These are phyloP conservation scores for Macropus fuliginosus DNA, from an alignment of 2,797 vertebrate genomes.

Conservation along the genomic window DNA sequence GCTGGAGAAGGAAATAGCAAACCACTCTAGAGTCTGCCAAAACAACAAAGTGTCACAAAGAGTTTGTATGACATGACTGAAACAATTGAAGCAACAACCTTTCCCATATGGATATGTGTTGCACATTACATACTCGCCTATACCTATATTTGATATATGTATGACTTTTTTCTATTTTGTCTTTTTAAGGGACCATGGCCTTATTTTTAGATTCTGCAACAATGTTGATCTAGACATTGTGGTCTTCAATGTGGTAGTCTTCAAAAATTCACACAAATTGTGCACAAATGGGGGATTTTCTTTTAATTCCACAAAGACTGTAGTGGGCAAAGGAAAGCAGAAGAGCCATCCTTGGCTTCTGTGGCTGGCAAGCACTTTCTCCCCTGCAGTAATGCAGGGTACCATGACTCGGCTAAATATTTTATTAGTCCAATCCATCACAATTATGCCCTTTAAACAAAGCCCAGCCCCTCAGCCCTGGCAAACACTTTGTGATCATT, in stretches of 20 bases:
- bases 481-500: not conserved
- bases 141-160: not conserved
- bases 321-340: not conserved
- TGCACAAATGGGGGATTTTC: not conserved
- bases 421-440: slow-evolving; percentile 27
- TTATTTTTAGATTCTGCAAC: not conserved
- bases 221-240: not conserved
- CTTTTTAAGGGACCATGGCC: not conserved
- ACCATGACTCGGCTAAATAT: slow-evolving; percentile 14
- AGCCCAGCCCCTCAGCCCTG: slow-evolving; percentile 28
- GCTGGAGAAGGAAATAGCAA: not conserved
- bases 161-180: not conserved
- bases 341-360: not conserved
- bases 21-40: not conserved
- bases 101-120: not conserved
- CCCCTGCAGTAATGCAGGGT: not conserved
- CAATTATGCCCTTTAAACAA: slow-evolving; percentile 55
- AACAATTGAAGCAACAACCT: not conserved
- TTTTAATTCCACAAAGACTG: not conserved
- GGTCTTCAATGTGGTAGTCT: not conserved
- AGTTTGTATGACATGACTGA: not conserved
- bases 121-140: not conserved
- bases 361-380: not conserved
- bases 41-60: not conserved
- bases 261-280: not conserved